Conservation (phyloP, 2,113 vertebrate species). For the Marmota monax region DNA sequence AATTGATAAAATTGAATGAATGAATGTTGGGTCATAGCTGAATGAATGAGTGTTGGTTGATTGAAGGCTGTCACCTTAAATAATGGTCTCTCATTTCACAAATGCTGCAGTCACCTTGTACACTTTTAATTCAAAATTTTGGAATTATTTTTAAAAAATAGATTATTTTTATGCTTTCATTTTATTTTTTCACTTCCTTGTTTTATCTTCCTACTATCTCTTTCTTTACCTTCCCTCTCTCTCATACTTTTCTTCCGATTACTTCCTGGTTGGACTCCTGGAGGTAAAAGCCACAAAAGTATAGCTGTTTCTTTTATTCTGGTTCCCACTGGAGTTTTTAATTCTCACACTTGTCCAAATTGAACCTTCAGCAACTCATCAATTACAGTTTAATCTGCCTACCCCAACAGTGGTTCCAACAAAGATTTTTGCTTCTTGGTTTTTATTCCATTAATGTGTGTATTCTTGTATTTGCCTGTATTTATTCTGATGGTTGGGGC, state of each 20-base stretch:
- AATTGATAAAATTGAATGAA: no score
- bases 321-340: background rate
- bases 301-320: background rate
- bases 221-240: background rate
- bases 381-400: background rate
- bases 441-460: background rate
- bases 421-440: background rate
- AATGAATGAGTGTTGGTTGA: background rate
- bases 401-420: accelerated
- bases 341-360: background rate
- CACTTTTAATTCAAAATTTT: background rate
- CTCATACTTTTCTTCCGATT: background rate
- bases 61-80: background rate
- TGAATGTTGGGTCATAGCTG: no score
- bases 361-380: background rate
- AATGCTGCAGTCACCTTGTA: background rate
- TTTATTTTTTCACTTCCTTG: background rate
- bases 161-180: background rate
- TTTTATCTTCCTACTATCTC: background rate
- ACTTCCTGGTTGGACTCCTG: background rate
- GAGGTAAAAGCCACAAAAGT: background rate
- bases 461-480: background rate
- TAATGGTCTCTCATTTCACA: background rate
- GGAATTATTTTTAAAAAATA: background rate
- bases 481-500: background rate